Evolutionary conservation across 2,113 vertebrate genomes (phyloP).

Genomic region (Trachemys scripta): DNA sequence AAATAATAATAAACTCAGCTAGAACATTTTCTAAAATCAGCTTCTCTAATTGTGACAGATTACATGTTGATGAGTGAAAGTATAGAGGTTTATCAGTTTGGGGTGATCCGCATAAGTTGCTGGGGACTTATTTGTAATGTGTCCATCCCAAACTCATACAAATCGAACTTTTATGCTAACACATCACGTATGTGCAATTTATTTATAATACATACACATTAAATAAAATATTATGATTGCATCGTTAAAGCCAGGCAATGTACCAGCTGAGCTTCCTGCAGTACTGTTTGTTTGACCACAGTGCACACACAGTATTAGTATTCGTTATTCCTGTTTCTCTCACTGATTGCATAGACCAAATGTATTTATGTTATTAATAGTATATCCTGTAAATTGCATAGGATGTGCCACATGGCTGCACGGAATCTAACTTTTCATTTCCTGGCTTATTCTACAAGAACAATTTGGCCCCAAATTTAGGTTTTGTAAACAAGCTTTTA

Average conservation of each 20-base stretch:
- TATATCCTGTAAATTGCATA: background rate
- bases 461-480: background rate
- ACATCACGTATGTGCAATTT: background rate
- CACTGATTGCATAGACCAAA: background rate
- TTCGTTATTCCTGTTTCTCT: background rate
- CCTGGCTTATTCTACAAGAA: background rate
- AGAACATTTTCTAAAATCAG: background rate
- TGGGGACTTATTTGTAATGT: background rate
- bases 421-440: constrained; percentile 6
- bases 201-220: background rate
- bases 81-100: background rate
- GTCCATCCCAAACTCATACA: background rate
- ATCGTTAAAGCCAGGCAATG: background rate
- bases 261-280: background rate
- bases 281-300: background rate
- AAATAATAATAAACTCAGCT: background rate
- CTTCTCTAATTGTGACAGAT: background rate
- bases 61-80: background rate
- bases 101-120: background rate
- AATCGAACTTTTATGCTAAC: background rate
- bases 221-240: background rate
- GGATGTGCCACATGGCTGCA: background rate
- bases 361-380: background rate
- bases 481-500: constrained; percentile 17
- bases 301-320: background rate